These are phyloP conservation scores for Herpailurus yagouaroundi DNA, from an alignment of 2,113 vertebrate species.

Conservation along the genomic window DNA sequence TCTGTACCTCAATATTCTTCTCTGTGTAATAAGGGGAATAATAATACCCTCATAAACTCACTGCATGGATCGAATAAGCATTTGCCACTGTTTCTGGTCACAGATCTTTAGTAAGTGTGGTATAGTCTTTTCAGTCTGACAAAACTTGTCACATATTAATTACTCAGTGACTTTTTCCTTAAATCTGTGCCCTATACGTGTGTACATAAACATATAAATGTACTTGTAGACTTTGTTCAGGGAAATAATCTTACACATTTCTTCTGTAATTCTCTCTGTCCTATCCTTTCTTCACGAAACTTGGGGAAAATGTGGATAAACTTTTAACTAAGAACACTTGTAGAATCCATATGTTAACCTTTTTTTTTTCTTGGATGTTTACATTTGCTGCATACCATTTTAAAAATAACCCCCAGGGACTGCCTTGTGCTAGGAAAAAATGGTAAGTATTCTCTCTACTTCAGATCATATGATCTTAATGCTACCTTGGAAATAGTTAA, in stretches of 20 bases:
- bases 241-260: neutral
- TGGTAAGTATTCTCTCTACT: neutral
- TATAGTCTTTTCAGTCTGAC: neutral
- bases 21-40: neutral
- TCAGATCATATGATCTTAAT: neutral
- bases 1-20: neutral
- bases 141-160: neutral
- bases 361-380: neutral
- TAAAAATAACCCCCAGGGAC: neutral
- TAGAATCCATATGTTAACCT: neutral
- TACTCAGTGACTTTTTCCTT: neutral
- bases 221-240: neutral
- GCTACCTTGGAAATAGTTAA: neutral
- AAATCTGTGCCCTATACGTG: neutral
- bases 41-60: neutral
- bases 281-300: neutral
- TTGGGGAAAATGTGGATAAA: neutral
- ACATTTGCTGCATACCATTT: slow-evolving; percentile 8
- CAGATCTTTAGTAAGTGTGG: neutral
- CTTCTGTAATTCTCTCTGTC: neutral
- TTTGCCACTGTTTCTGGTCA: slow-evolving; percentile 1
- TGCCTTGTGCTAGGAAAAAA: neutral
- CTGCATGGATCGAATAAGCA: neutral
- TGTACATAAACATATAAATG: neutral
- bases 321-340: slow-evolving; percentile 33